Conservation (phyloP, 2,113 vertebrate species). For the Trematocara nigrifrons region DNA sequence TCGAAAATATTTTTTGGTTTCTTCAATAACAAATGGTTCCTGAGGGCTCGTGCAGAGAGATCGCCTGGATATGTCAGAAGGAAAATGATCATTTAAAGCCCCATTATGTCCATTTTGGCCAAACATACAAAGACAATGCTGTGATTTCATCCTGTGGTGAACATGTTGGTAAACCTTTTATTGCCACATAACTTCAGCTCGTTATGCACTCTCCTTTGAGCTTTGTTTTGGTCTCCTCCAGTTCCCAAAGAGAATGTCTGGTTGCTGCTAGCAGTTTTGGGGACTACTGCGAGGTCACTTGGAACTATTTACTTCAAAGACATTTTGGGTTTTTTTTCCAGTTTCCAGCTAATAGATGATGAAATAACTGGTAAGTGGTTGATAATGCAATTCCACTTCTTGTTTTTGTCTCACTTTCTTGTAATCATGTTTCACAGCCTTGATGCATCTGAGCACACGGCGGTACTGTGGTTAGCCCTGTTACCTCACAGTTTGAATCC, state of each 20-base stretch:
- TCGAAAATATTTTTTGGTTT: background rate
- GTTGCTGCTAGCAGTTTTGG: background rate
- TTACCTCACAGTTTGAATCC: background rate
- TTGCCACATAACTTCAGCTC: accelerated
- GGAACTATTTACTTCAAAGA: background rate
- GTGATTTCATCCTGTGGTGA: background rate
- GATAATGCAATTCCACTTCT: background rate
- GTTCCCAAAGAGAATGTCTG: background rate
- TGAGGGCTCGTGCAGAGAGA: accelerated
- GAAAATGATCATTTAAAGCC: background rate
- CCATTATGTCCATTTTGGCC: background rate
- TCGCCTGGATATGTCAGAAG: background rate
- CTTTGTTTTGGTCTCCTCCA: background rate
- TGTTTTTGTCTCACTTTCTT: background rate
- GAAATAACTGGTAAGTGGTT: background rate
- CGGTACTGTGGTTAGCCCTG: background rate
- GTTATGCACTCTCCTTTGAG: background rate
- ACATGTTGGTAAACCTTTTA: background rate
- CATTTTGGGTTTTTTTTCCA: background rate
- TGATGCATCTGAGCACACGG: background rate
- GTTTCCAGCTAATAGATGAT: background rate
- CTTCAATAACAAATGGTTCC: background rate
- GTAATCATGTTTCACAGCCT: background rate
- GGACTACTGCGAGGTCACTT: accelerated
- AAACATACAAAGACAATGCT: background rate